A percentile compares a stretch with the other conserved stretches of the same genome.
Evolutionary conservation across 2,888 invertebrate genomes (phyloP).

Genomic region (Dicycla oo): DNA sequence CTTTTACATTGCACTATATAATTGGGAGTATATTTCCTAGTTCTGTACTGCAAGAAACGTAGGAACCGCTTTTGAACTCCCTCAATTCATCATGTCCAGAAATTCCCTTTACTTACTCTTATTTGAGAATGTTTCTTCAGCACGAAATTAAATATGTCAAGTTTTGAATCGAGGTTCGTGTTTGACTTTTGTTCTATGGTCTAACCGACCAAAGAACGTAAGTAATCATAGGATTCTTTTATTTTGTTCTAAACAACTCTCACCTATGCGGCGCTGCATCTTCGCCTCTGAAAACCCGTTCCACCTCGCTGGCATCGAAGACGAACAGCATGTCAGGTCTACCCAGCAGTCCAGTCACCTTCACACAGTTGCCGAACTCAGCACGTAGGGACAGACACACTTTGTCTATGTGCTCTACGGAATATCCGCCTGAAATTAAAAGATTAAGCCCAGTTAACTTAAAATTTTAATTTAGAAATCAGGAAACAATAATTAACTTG

Average conservation of each 20-base stretch:
- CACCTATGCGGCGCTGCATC: slow-evolving; percentile 92
- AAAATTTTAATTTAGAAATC: no score
- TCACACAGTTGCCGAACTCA: slow-evolving; percentile 92
- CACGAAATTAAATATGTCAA: background rate
- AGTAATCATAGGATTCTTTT: background rate
- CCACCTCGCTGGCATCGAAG: slow-evolving; percentile 93
- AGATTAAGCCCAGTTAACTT: no score
- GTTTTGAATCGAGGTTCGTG: background rate
- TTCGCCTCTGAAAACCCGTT: slow-evolving; percentile 92
- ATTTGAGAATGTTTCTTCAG: background rate
- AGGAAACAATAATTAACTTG: no score
- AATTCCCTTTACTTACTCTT: background rate
- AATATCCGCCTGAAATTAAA: slow-evolving; percentile 88
- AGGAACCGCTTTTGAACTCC: no score
- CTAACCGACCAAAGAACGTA: background rate
- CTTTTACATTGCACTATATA: no score
- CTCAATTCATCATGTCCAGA: no score
- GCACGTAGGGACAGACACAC: slow-evolving; percentile 90
- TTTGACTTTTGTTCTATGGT: background rate
- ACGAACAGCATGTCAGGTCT: slow-evolving; percentile 94
- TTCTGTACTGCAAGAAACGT: no score
- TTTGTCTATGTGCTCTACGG: slow-evolving; percentile 92
- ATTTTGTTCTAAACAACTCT: background rate
- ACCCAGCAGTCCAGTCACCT: slow-evolving; percentile 92
- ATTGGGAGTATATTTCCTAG: no score